A percentile compares a stretch with the other conserved stretches of the same genome.
phyloP scores from a whole-genome alignment of 2,797 vertebrate species.

The Sebastes melanostomus region DNA sequence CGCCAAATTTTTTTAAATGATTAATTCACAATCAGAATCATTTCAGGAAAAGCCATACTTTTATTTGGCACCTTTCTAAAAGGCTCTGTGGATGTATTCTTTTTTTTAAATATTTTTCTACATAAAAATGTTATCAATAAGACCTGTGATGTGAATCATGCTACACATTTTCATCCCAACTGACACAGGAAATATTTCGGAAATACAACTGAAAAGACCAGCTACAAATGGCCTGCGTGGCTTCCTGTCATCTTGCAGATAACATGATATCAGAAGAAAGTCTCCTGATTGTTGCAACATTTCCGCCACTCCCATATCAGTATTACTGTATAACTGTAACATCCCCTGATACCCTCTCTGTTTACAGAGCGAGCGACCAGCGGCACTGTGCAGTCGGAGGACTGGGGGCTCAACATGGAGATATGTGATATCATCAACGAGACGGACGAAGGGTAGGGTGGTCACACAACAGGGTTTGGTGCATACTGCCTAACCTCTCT shows the following conservation, averaged over 20 bases:
- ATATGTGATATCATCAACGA: conserved; percentile 99
- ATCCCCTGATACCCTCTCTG: neutral
- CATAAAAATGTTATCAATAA: too few species aligned
- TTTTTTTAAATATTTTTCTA: too few species aligned
- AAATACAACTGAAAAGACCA: neutral
- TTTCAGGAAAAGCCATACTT: too few species aligned
- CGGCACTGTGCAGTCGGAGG: conserved; percentile 86
- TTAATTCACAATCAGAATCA: too few species aligned
- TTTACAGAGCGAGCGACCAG: conserved; percentile 90
- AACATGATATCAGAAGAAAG: too few species aligned
- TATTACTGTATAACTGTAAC: neutral
- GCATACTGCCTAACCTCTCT: neutral
- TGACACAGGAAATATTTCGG: neutral
- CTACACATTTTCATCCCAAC: neutral
- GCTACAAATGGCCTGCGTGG: neutral
- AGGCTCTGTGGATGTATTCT: too few species aligned
- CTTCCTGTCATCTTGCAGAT: neutral
- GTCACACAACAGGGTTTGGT: neutral
- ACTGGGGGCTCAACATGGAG: conserved; percentile 98
- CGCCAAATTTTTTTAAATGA: too few species aligned
- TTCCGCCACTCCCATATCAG: neutral
- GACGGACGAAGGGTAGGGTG: conserved; percentile 92
- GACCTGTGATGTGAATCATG: neutral
- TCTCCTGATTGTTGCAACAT: neutral
- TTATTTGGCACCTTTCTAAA: too few species aligned